Evolutionary conservation across 2,797 vertebrate genomes (phyloP).

Genomic region (Pangasius mekongensis): DNA sequence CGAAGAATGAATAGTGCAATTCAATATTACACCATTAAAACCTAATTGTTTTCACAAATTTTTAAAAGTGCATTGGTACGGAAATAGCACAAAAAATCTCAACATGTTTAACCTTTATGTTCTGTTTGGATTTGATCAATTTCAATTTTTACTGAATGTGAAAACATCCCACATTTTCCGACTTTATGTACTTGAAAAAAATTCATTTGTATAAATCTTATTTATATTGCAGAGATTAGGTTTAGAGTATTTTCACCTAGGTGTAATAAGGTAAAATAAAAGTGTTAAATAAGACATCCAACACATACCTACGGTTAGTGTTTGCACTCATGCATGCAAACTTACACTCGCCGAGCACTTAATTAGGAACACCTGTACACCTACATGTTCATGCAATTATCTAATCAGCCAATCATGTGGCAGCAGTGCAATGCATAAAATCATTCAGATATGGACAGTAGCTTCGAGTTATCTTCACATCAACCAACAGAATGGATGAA

Average conservation of each 20-base stretch:
- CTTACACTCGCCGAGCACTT: neutral
- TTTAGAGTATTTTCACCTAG: neutral
- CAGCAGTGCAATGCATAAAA: too few relatives aligned
- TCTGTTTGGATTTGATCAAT: neutral
- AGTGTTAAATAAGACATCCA: neutral
- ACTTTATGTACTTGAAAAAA: neutral
- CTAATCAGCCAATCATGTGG: too few relatives aligned
- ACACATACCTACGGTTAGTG: neutral
- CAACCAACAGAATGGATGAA: neutral
- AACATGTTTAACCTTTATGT: neutral
- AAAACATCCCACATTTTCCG: neutral
- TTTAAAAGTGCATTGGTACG: neutral
- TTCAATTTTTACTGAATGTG: neutral
- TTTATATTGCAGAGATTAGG: neutral
- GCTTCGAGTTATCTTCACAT: neutral
- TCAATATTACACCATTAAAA: neutral
- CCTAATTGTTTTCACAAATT: neutral
- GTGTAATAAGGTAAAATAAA: neutral
- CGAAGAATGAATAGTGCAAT: neutral
- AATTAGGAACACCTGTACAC: neutral
- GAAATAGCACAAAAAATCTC: neutral
- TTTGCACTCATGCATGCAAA: neutral
- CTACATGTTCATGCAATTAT: too few relatives aligned
- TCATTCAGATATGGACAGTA: neutral
- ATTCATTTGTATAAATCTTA: neutral